phyloP scores from a whole-genome alignment of 1,140 invertebrate genomes.

The Zeugodacus cucurbitae region DNA sequence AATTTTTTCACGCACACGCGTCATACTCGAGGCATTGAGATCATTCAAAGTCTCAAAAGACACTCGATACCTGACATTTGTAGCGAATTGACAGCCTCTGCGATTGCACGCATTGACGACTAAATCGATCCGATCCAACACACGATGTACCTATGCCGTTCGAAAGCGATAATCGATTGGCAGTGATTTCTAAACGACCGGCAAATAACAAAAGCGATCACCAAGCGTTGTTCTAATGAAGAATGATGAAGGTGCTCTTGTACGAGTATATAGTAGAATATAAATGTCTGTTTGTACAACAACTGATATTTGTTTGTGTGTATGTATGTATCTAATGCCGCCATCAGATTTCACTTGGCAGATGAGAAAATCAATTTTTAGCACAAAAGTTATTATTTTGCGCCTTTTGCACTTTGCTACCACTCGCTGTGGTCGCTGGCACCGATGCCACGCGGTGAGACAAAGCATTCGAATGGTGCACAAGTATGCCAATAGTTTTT shows the following conservation, averaged over 20 bases:
- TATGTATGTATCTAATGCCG: neutral
- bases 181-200: neutral
- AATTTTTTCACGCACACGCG: neutral
- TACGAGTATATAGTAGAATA: neutral
- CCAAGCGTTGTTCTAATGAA: neutral
- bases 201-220: neutral
- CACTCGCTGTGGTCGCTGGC: neutral
- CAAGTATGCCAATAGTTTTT: neutral
- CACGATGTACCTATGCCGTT: neutral
- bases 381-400: constrained; percentile 5
- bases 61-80: neutral
- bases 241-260: neutral
- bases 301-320: no score
- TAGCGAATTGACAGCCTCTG: neutral
- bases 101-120: neutral
- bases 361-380: constrained; percentile 1
- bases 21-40: neutral
- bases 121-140: neutral
- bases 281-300: neutral
- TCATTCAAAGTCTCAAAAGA: neutral
- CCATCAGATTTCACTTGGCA: neutral
- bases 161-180: neutral
- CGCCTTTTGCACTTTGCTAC: constrained; percentile 8
- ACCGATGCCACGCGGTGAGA: neutral
- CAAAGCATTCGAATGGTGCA: neutral